Base-by-base conservation (phyloP, 2,888 invertebrate species). In the Eupithecia pulchellata region DNA sequence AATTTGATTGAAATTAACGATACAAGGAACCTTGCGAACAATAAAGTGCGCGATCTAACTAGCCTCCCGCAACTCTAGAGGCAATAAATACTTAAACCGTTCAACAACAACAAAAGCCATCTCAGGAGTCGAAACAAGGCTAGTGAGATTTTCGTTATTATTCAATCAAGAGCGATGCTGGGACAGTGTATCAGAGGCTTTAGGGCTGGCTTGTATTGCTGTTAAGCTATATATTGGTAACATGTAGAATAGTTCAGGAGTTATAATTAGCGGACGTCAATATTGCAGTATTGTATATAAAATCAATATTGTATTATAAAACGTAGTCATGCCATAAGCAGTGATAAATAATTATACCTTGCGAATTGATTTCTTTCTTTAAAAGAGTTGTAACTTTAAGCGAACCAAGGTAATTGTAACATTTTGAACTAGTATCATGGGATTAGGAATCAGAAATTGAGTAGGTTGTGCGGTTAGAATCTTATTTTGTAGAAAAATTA, bases 131-230 rank as follows among this genome's bases (percentile, higher is more conserved):
- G 82, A 79, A 85, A 84, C 89, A 89, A 90, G 89, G 88, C 89
- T 90, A 85, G 82, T 85, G 81, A 88, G 88, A 88, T 89, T 85
- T 85, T 87, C 85, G 89, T 90, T 86, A 93, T 93, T 90, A 91
- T 91, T 80, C 89, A 92, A 92, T 92, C 86, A 85, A 91, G 93
- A 63, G 60, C 61, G 69, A 60, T 42, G 62, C 55, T 62, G 67
- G 39, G 42, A 52, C 76, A 75, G 64, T 67, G 75, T 71, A 76
- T 30, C 72, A 60, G 39, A 68, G 42, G 13, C 55, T 13, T 11
- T 66, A 69, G 72, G 72, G 72, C 42, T 47, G 68, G 68, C 66
- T 17, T 9, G 6, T 58, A 20, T 60, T 47, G n/a, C 42, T 17
- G 8, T 27, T 30, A 39, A 36, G 29, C 30, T 39, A 42, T 1